Percentiles rank a stretch among this genome's conserved stretches.
These are phyloP conservation scores for human DNA, from an alignment of 2,113 vertebrate genomes.

Conservation along the genomic window DNA sequence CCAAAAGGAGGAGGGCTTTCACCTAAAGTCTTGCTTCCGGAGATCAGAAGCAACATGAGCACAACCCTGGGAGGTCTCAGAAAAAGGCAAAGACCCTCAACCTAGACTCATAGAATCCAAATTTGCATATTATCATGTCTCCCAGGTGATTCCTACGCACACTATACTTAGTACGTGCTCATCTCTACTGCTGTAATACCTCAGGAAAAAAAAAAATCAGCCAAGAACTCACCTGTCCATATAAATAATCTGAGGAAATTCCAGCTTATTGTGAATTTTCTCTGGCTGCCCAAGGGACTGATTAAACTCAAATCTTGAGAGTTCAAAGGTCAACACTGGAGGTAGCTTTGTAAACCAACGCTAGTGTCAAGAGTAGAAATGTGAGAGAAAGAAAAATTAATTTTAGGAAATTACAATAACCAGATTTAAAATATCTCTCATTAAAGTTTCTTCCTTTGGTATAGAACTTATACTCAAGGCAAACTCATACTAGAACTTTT, in stretches of 20 bases:
- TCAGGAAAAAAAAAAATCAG: background rate
- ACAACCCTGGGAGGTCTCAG: background rate
- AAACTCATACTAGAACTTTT: background rate
- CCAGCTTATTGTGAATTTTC: slow-evolving; percentile 98
- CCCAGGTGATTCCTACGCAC: background rate
- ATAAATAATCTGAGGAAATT: slow-evolving; percentile 95
- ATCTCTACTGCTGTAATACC: background rate
- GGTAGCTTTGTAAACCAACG: slow-evolving; percentile 98
- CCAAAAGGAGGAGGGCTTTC: background rate
- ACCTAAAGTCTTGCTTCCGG: background rate
- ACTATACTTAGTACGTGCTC: rapidly evolving
- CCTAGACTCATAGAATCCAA: background rate
- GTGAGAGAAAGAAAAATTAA: slow-evolving; percentile 32
- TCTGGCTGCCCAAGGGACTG: slow-evolving; percentile 97
- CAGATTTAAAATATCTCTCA: slow-evolving; percentile 32
- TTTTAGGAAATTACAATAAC: slow-evolving; percentile 31
- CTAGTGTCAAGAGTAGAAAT: slow-evolving; percentile 82
- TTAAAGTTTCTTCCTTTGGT: slow-evolving; percentile 10
- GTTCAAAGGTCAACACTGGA: slow-evolving; percentile 97
- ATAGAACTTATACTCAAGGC: slow-evolving; percentile 31
- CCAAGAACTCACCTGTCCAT: slow-evolving; percentile 94
- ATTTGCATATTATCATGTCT: background rate
- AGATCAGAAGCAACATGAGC: background rate
- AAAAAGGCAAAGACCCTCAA: background rate
- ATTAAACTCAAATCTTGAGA: slow-evolving; percentile 98